A percentile compares a stretch with the other conserved stretches of the same genome.
Evolutionary conservation across 2,888 invertebrate species (phyloP).

Genomic region (Galerucella calmariensis): DNA sequence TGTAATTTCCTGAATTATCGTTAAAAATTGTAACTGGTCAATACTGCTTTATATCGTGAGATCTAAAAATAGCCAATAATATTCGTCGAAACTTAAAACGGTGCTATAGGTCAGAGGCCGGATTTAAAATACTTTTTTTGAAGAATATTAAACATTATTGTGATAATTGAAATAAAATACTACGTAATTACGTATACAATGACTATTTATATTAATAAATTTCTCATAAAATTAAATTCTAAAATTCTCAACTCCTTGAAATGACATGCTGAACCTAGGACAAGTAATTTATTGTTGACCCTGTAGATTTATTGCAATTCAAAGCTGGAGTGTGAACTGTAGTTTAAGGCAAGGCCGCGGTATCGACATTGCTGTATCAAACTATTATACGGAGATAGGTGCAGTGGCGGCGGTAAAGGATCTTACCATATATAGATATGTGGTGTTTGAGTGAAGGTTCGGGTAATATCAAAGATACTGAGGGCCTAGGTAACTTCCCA

Average conservation of each 20-base stretch:
- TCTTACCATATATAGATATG: no score
- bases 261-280: background rate
- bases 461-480: no score
- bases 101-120: background rate
- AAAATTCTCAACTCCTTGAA: background rate
- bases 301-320: conserved; percentile 2
- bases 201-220: background rate
- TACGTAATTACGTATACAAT: no score
- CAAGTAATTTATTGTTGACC: background rate
- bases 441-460: no score
- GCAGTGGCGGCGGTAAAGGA: background rate
- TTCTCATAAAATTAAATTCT: background rate
- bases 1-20: background rate
- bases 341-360: background rate
- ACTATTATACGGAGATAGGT: background rate
- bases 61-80: background rate
- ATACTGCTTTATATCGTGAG: background rate
- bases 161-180: background rate
- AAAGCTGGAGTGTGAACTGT: background rate
- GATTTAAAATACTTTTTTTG: no score
- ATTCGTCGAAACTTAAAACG: background rate
- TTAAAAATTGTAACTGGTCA: background rate
- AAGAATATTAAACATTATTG: no score
- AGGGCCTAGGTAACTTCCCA: no score
- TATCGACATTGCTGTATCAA: background rate